Percentiles rank a stretch among this genome's conserved stretches.
phyloP scores from a whole-genome alignment of 2,113 vertebrate species.

The Alethe castanea region DNA sequence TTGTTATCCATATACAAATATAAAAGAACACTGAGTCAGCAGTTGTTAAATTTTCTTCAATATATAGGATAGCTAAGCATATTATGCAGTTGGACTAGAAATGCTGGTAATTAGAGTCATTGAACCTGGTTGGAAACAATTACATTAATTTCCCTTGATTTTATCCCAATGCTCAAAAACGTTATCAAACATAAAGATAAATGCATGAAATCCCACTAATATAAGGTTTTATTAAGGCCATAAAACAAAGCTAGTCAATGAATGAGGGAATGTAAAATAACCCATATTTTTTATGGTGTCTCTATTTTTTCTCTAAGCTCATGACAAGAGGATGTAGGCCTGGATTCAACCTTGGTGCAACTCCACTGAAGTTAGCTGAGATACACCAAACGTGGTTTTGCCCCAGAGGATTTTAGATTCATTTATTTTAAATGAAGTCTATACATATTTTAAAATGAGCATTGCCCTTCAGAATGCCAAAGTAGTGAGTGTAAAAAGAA shows the following conservation, averaged over 20 bases:
- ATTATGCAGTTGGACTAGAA: neutral
- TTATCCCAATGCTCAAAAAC: neutral
- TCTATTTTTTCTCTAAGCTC: neutral
- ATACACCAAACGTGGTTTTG: neutral
- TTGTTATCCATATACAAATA: neutral
- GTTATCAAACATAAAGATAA: constrained; percentile 17
- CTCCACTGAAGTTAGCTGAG: neutral
- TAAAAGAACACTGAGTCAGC: constrained; percentile 16
- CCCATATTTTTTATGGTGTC: neutral
- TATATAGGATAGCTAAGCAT: neutral
- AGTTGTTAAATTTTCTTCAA: neutral
- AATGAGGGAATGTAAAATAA: neutral
- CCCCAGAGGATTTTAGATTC: constrained; percentile 6
- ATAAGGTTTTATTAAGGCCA: neutral
- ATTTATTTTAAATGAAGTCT: constrained; percentile 55
- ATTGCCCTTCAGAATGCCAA: constrained; percentile 49
- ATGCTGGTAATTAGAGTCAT: neutral
- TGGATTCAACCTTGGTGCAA: constrained; percentile 13
- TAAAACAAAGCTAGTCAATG: neutral
- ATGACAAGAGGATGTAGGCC: neutral
- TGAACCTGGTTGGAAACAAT: constrained; percentile 26
- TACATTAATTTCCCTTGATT: neutral
- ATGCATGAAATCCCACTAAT: neutral
- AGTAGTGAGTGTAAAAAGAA: neutral
- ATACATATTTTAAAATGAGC: constrained; percentile 61